phyloP scores from a whole-genome alignment of 2,888 invertebrate species.

The Euspilapteryx auroguttella region DNA sequence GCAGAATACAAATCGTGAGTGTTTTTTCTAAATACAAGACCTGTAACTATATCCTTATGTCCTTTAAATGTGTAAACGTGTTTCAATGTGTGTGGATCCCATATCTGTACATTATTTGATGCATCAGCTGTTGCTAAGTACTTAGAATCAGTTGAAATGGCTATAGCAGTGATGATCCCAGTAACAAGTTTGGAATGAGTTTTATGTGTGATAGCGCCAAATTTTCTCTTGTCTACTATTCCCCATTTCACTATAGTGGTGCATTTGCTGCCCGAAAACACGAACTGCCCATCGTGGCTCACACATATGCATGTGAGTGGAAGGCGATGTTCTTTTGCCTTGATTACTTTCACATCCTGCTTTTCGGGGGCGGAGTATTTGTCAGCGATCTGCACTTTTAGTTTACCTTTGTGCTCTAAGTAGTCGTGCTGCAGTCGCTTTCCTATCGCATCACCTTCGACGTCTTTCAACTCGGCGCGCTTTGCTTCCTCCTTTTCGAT shows the following conservation, averaged over 20 bases:
- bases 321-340: conserved; percentile 76
- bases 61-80: conserved; percentile 80
- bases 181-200: conserved; percentile 33
- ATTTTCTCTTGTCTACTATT: conserved; percentile 63
- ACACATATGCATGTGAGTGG: conserved; percentile 81
- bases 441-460: conserved; percentile 68
- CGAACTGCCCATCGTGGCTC: conserved; percentile 68
- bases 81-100: conserved; percentile 77
- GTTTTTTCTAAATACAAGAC: conserved; percentile 81
- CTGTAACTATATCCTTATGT: conserved; percentile 73
- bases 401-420: conserved; percentile 81
- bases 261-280: conserved; percentile 88
- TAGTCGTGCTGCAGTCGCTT: conserved; percentile 81
- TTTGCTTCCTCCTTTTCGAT: conserved; percentile 80
- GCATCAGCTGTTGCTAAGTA: conserved; percentile 68
- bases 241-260: conserved; percentile 87
- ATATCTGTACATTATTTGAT: conserved; percentile 73
- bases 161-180: conserved; percentile 65
- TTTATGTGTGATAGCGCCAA: conserved; percentile 55
- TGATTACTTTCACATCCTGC: conserved; percentile 53
- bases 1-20: conserved; percentile 84
- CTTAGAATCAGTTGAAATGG: conserved; percentile 78
- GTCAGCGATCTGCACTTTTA: conserved; percentile 75
- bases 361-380: conserved; percentile 26
- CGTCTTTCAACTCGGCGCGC: conserved; percentile 65